Conservation (phyloP, 2,797 vertebrate species). For the Todus mexicanus region DNA sequence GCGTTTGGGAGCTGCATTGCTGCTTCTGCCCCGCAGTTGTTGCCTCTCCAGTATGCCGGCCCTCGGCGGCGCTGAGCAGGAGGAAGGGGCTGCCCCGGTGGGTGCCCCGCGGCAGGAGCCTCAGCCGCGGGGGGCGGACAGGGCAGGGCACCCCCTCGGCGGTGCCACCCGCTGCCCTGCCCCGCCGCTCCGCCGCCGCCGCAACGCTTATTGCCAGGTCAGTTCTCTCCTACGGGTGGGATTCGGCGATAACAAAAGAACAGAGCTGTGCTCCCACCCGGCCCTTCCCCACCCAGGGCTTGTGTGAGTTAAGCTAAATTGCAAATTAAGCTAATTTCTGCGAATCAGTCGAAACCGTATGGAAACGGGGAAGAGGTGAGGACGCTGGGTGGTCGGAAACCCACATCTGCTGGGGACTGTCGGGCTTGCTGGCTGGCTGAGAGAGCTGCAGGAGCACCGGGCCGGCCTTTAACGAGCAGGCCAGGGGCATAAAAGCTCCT, state of each 20-base stretch:
- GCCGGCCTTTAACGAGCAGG: not conserved
- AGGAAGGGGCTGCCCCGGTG: not conserved
- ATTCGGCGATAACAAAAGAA: not conserved
- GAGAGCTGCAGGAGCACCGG: slow-evolving; percentile 1
- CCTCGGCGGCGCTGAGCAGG: not conserved
- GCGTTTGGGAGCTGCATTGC: accelerated
- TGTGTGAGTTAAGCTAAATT: slow-evolving; percentile 13
- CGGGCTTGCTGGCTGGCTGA: not conserved
- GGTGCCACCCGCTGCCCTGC: not conserved
- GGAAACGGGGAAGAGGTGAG: not conserved
- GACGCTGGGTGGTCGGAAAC: slow-evolving; percentile 26
- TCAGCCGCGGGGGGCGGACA: not conserved
- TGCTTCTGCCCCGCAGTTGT: no score
- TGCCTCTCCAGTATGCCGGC: not conserved
- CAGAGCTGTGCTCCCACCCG: not conserved
- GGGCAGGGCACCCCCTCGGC: not conserved
- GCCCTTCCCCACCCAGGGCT: not conserved
- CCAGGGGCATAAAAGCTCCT: slow-evolving; percentile 13
- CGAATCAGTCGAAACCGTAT: not conserved
- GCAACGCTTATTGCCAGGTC: not conserved
- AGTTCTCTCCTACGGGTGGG: not conserved
- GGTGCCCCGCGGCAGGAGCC: not conserved
- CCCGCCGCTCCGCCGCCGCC: not conserved
- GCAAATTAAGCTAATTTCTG: slow-evolving; percentile 47
- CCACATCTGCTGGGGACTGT: not conserved